A percentile compares a stretch with the other conserved stretches of the same genome.
Conservation (phyloP, 1,140 invertebrate species). For the Hylaeus volcanicus region DNA sequence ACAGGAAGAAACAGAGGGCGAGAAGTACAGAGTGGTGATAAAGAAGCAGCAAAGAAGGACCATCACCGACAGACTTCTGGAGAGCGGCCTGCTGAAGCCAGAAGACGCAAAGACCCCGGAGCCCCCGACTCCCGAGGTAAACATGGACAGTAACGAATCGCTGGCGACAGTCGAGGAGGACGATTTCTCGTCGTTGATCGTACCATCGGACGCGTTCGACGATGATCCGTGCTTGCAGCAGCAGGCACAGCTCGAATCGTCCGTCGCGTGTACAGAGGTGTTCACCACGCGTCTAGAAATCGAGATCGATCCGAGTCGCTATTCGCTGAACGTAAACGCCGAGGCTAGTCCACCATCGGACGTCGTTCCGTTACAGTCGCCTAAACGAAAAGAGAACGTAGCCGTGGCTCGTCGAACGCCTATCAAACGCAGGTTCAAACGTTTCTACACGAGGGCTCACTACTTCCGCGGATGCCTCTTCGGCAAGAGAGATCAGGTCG, state of each 20-base stretch:
- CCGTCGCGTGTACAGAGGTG: constrained; percentile 12
- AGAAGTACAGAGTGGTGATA: constrained; percentile 80
- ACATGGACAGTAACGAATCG: constrained; percentile 51
- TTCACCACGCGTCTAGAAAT: not conserved
- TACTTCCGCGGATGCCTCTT: constrained; percentile 24
- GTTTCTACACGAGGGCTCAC: constrained; percentile 16
- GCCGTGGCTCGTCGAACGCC: not conserved
- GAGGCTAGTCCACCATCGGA: too few relatives aligned
- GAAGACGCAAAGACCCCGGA: constrained; percentile 68
- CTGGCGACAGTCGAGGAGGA: constrained; percentile 25
- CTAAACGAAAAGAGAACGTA: constrained; percentile 8
- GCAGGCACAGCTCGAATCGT: not conserved
- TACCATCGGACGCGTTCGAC: not conserved
- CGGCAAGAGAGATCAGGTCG: constrained; percentile 6
- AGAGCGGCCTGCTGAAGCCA: constrained; percentile 71
- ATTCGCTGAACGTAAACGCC: too few relatives aligned
- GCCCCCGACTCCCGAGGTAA: constrained; percentile 69
- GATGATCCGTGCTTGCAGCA: not conserved
- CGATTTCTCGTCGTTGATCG: not conserved
- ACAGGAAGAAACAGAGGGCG: constrained; percentile 58
- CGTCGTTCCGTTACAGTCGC: not conserved
- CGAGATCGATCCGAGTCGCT: not conserved
- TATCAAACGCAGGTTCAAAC: constrained; percentile 22
- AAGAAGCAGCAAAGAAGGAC: constrained; percentile 79
- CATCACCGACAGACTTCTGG: constrained; percentile 73